Percentiles rank a stretch among this genome's conserved stretches.
These are phyloP conservation scores for Bergia sp. DNA, from an alignment of 92 coral and sea anemone species.

Conservation along the genomic window DNA sequence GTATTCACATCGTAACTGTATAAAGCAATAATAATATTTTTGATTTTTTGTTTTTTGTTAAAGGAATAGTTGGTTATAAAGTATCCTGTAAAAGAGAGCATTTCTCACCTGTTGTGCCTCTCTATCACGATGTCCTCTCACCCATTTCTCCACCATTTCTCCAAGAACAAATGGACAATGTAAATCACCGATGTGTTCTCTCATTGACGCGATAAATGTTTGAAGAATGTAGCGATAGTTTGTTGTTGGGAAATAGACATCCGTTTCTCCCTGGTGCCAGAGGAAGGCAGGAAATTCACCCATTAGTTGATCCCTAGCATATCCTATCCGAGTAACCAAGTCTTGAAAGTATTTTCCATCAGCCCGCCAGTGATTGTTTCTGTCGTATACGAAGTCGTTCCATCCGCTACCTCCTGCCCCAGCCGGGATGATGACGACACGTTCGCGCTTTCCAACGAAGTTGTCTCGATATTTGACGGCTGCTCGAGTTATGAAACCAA, in stretches of 20 bases:
- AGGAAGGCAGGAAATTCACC: conserved; percentile 39
- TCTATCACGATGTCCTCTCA: not conserved
- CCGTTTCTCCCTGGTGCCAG: conserved; percentile 45
- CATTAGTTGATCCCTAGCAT: conserved; percentile 22
- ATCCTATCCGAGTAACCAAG: conserved; percentile 17
- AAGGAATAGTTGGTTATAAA: too few species aligned
- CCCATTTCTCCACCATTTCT: conserved; percentile 35
- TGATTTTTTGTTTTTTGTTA: not conserved
- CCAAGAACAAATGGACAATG: conserved; percentile 40
- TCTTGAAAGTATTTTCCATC: conserved; percentile 24
- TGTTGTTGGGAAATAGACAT: not conserved
- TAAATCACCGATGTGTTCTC: conserved; percentile 34
- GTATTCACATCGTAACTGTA: too few species aligned
- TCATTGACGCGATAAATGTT: conserved; percentile 41
- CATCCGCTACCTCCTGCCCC: conserved; percentile 36
- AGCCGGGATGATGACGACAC: conserved; percentile 32
- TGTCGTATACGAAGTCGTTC: conserved; percentile 15
- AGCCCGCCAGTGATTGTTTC: conserved; percentile 20
- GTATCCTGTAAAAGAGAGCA: not conserved
- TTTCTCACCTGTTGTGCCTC: conserved; percentile 8
- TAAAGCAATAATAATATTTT: too few species aligned
- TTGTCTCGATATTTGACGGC: conserved; percentile 41
- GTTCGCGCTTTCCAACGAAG: conserved; percentile 8
- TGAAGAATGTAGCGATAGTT: conserved; percentile 40
- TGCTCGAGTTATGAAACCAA: conserved; percentile 31